Conservation (phyloP, 2,888 invertebrate genomes). For the Netelia fuscicornis region DNA sequence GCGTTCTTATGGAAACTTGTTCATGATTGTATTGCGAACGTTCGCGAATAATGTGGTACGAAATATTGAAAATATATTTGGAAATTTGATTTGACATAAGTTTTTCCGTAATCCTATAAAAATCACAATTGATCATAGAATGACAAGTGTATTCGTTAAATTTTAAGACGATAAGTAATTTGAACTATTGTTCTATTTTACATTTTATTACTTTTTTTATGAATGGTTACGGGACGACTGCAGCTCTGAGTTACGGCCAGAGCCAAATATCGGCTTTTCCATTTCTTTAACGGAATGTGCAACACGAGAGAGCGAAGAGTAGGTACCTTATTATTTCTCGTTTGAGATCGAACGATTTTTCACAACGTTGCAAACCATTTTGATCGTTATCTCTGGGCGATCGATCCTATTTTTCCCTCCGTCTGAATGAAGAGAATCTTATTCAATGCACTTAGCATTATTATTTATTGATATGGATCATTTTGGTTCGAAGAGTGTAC, state of each 20-base stretch:
- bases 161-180: background rate
- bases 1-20: no score
- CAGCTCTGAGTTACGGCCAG: background rate
- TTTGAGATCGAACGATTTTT: conserved; percentile 17
- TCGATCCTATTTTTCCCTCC: background rate
- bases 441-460: background rate
- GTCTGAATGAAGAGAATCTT: conserved; percentile 17
- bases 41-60: no score
- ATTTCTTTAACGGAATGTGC: conserved; percentile 21
- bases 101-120: no score
- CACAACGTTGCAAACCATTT: conserved; percentile 39
- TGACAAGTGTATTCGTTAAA: background rate
- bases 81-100: no score
- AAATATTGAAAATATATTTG: no score
- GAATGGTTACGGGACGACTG: conserved; percentile 1
- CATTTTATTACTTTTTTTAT: background rate
- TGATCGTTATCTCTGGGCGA: conserved; percentile 38
- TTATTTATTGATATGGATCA: conserved; percentile 36
- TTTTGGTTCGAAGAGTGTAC: background rate
- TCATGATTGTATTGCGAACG: no score
- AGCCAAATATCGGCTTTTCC: conserved; percentile 23
- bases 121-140: background rate
- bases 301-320: conserved; percentile 18
- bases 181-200: background rate
- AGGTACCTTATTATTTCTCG: conserved; percentile 46